These are phyloP conservation scores for Lasius platythorax DNA, from an alignment of 2,888 invertebrate species.

Conservation along the genomic window DNA sequence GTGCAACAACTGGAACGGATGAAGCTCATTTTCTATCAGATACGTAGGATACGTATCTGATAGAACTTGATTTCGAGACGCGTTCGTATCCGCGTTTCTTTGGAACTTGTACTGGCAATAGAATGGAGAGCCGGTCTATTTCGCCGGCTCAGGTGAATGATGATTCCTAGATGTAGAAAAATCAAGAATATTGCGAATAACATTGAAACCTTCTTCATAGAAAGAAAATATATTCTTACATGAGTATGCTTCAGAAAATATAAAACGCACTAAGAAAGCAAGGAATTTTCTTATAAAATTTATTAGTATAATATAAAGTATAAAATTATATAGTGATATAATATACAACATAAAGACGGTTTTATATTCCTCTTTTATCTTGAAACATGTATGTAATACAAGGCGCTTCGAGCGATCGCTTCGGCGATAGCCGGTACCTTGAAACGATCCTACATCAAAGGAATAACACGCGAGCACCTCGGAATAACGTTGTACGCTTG, in stretches of 20 bases:
- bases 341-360: neutral
- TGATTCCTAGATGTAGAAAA: neutral
- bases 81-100: constrained; percentile 27
- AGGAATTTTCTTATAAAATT: constrained; percentile 6
- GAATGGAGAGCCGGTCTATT: constrained; percentile 12
- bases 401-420: constrained; percentile 28
- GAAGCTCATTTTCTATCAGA: neutral
- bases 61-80: constrained; percentile 6
- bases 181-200: constrained; percentile 22
- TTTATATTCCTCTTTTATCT: constrained; percentile 18
- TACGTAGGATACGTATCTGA: constrained; percentile 33
- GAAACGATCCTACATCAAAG: constrained; percentile 44
- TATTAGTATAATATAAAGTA: neutral
- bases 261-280: neutral
- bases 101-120: constrained; percentile 20
- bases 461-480: constrained; percentile 49
- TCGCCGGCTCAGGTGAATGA: constrained; percentile 21
- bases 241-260: neutral
- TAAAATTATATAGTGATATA: neutral
- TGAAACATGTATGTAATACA: constrained; percentile 19
- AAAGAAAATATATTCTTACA: neutral
- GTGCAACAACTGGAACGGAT: constrained; percentile 29
- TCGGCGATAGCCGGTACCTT: neutral
- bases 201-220: neutral
- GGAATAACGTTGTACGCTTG: constrained; percentile 47